Evolutionary conservation across 2,797 vertebrate genomes (phyloP), one percentile per base, ranked within the genome.

Genomic region (Malurus leucopterus): DNA sequence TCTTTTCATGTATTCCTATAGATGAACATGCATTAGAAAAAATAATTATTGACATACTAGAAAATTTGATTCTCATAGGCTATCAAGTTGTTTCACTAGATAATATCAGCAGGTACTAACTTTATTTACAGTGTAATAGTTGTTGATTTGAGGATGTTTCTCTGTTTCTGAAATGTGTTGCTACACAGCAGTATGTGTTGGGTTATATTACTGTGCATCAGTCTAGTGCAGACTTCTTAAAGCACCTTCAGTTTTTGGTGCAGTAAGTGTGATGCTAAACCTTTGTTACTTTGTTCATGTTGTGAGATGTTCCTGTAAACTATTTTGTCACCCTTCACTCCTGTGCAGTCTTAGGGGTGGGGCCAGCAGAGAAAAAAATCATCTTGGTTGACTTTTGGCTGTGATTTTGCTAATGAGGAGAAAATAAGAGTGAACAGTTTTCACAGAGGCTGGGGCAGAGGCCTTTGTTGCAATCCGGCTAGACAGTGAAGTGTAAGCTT

Each of bases 1-100:
- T 63, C 43, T 91, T 92, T 85, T 94, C 83, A 23, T 93, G 89
- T 94, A 70, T 91, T 90, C 14, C 80, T 68, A 1, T 70, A 92
- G 84, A 67, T 23, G 79, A 91, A 88, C 87, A 90, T 71, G 70
- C 70, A 34, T 89, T 86, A 88, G 63, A 70, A 88, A 92, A 93
- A 90, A 93, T 92, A 87, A 79, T 88, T 84, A 89, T 75, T 88
- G 92, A 38, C 53, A 30, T 70, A 53, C 50, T 54, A 63, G 89
- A 47, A 82, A 89, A n/a, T 78, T 57, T 69, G 86, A 59, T 95
- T 94, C 63, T 36, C 80, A 51, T 1, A 81, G 59, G 50, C 73
- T 84, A 58, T 64, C 30, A 50, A 46, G 55, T 83, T 58, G 17
- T 86, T 90, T 82, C 53, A 47, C 14, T 13, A 67, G 77, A 69